Conservation (phyloP, 2,888 invertebrate genomes). For the Nomada lathburiana region DNA sequence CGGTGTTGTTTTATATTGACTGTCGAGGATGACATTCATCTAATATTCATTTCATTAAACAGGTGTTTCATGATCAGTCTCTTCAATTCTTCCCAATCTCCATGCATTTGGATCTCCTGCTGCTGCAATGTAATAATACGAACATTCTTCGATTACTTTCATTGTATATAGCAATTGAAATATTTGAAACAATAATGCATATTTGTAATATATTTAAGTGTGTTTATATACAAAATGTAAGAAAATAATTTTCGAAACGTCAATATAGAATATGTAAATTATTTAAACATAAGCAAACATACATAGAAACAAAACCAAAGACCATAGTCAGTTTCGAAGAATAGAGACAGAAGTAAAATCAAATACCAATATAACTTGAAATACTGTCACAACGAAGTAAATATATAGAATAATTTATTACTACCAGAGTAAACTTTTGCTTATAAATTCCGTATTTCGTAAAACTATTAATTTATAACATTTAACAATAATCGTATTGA, state of each 20-base stretch:
- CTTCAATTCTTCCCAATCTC: conserved; percentile 92
- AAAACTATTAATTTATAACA: background rate
- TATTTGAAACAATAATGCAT: conserved; percentile 8
- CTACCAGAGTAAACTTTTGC: background rate
- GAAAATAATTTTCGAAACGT: conserved; percentile 6
- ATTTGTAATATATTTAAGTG: conserved; percentile 2
- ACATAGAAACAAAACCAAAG: background rate
- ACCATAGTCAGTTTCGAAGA: background rate
- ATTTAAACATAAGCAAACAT: background rate
- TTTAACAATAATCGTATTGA: conserved; percentile 2
- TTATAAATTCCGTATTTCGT: background rate
- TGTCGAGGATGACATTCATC: conserved; percentile 71
- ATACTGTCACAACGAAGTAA: conserved; percentile 1
- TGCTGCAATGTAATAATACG: conserved; percentile 73
- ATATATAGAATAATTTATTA: conserved; percentile 15
- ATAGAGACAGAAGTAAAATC: background rate
- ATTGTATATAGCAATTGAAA: background rate
- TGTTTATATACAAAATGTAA: conserved; percentile 13
- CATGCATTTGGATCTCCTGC: conserved; percentile 92
- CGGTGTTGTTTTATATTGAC: conserved; percentile 70
- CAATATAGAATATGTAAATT: conserved; percentile 7
- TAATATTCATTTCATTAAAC: conserved; percentile 86
- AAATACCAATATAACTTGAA: background rate
- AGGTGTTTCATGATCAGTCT: conserved; percentile 92
- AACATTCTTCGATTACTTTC: conserved; percentile 40